Percentiles rank a stretch among this genome's conserved stretches.
Evolutionary conservation across 2,888 invertebrate species (phyloP).

Genomic region (Rhimphoctona megacephalus): DNA sequence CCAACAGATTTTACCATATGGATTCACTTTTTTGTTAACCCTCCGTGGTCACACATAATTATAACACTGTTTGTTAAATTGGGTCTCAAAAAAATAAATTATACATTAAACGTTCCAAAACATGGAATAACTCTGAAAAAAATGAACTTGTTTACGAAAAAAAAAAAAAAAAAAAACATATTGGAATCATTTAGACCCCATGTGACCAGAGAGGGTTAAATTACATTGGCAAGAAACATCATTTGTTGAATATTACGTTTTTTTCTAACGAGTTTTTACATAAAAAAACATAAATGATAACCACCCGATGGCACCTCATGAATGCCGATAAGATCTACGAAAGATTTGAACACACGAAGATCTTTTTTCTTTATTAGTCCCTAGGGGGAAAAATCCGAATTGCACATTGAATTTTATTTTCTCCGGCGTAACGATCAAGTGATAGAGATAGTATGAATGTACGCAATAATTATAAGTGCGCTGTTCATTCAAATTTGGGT

Average conservation of each 20-base stretch:
- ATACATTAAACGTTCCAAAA: too few relatives aligned
- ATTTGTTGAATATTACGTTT: neutral
- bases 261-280: neutral
- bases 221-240: neutral
- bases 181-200: too few relatives aligned
- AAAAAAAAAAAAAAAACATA: too few relatives aligned
- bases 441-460: conserved; percentile 26
- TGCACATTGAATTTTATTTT: conserved; percentile 5
- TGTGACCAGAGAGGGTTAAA: too few relatives aligned
- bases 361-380: neutral
- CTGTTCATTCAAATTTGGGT: conserved; percentile 58
- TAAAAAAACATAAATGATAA: neutral
- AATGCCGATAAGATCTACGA: neutral
- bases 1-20: neutral
- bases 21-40: neutral
- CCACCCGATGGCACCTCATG: neutral
- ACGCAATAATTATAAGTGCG: conserved; percentile 30
- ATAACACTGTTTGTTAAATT: too few relatives aligned
- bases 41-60: too few relatives aligned
- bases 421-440: conserved; percentile 12
- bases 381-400: neutral
- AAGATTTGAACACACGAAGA: neutral
- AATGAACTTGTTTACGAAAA: too few relatives aligned
- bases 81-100: too few relatives aligned
- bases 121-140: too few relatives aligned